These are phyloP conservation scores for Probaryconus sp. DNA, from an alignment of 1,140 invertebrate species.

Conservation along the genomic window DNA sequence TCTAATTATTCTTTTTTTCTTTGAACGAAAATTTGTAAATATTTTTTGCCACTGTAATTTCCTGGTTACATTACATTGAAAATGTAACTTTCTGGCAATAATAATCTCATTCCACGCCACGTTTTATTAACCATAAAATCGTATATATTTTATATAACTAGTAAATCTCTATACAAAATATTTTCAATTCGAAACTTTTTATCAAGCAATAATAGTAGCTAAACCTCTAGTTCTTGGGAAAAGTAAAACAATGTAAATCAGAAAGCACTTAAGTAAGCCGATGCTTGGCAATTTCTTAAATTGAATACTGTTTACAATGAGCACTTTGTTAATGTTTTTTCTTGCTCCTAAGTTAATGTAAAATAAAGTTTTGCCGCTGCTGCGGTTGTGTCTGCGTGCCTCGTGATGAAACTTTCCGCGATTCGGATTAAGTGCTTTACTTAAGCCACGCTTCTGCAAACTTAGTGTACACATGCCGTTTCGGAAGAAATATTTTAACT, in stretches of 20 bases:
- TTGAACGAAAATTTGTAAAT: too few relatives aligned
- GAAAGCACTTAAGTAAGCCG: conserved; percentile 21
- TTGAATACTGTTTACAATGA: conserved; percentile 39
- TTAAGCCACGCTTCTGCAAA: conserved; percentile 57
- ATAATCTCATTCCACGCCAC: too few relatives aligned
- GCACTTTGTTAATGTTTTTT: conserved; percentile 53
- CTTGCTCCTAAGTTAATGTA: conserved; percentile 39
- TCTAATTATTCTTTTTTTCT: too few relatives aligned
- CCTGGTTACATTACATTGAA: too few relatives aligned
- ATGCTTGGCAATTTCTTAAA: conserved; percentile 22
- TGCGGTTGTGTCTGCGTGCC: conserved; percentile 13
- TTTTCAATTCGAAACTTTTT: too few relatives aligned
- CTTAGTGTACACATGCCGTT: conserved; percentile 62
- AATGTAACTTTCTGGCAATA: too few relatives aligned
- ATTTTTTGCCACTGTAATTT: too few relatives aligned
- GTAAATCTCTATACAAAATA: too few relatives aligned
- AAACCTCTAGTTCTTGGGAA: too few relatives aligned
- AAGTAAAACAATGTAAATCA: not conserved
- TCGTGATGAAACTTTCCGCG: conserved; percentile 52
- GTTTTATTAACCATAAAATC: too few relatives aligned
- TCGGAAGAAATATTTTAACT: conserved; percentile 61
- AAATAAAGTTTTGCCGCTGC: conserved; percentile 49
- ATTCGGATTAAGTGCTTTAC: conserved; percentile 61
- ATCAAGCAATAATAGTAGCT: too few relatives aligned
- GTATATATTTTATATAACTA: too few relatives aligned